Evolutionary conservation across 2,113 vertebrate genomes (phyloP), one percentile per base, ranked within the genome.

Genomic region (Percina caprodes): DNA sequence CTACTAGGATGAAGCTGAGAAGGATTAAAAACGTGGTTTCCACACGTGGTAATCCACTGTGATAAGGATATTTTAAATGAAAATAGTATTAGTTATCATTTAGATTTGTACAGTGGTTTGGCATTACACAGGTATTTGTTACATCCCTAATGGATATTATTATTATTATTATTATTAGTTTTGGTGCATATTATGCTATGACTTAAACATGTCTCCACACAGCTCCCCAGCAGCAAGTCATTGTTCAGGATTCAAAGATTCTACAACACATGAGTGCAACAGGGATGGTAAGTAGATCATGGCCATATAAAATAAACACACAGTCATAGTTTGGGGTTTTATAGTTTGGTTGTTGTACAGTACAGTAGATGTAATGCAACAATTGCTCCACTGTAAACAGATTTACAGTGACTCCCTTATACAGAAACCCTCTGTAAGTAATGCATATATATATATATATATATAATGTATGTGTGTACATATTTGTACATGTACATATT

Each of bases 141-240:
- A 30, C 3, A 4, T 30, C 30, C 30, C 30, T 30, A 30, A 4
- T 24, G 3, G 24, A 4, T 56, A 19, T 45, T 19, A 12, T 15
- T 9, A 46, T 21, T 12, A 5, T 3, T 56, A 19, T 45, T 19
- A 12, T 15, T 9, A 46, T 21, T 12, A 5, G 9, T 48, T 39
- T 24, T 39, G 14, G 4, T 2, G 14, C 5, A 56, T 24, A 16
- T 52, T 16, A 13, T 21, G 12, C 3, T 69, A 2, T 72, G 12
- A 67, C 15, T 70, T 24, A 5, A 66, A 16, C 24, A 3, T 67
- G 55, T 82, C 79, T 61, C 16, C 92, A 74, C 84, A 0, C 90
- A 98, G 97, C 96, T 79, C 92, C 97, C 84, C 97, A 97, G 85
- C 97, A 97, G 92, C 98, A 99, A 94, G 98, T 99, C 92, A 97